Evolutionary conservation across 2,797 vertebrate genomes (phyloP), one percentile per base, ranked within the genome.

Genomic region (Oreortyx pictus): DNA sequence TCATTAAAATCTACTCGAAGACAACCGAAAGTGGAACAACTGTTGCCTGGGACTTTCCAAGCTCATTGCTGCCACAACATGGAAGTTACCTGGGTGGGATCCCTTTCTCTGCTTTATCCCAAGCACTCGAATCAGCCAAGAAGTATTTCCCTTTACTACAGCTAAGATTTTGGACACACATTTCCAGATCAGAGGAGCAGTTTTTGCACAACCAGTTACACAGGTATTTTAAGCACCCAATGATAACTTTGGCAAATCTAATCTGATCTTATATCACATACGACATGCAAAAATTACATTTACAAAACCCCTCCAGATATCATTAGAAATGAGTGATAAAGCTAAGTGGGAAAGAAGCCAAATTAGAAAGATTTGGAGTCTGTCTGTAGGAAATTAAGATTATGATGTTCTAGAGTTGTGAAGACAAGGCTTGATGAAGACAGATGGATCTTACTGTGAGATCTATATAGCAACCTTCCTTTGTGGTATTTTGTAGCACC

Each of bases 141-240:
- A 78, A 76, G 6, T 7, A 37, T 73, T 84, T 39, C 27, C 27
- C 31, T n/a, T 25, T 65, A 13, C 17, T 65, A 25, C 3, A 2
- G 29, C n/a, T 89, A 79, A 62, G 20, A 66, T 75, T 84, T 90
- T 49, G 76, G 67, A 52, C 27, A 67, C 8, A 19, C 10, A 16
- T 59, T 82, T 56, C 23, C 22, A 29, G 54, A 83, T 85, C 13
- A 85, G 50, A 76, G 46, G 24, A 93, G 56, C 12, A 76, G 59
- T 1, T 89, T 95, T 86, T 84, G 74, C 49, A 73, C 64, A 86
- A 84, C 71, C 71, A 89, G 89, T 92, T 84, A 84, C 89, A 67
- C 85, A 82, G 33, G 89, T 88, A 79, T 88, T 43, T 41, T 79
- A 72, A 89, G 86, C 31, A 60, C 31, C n/a, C 70, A 92, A 91